phyloP scores from a whole-genome alignment of 1,140 invertebrate species.

The Danaus melanippus region DNA sequence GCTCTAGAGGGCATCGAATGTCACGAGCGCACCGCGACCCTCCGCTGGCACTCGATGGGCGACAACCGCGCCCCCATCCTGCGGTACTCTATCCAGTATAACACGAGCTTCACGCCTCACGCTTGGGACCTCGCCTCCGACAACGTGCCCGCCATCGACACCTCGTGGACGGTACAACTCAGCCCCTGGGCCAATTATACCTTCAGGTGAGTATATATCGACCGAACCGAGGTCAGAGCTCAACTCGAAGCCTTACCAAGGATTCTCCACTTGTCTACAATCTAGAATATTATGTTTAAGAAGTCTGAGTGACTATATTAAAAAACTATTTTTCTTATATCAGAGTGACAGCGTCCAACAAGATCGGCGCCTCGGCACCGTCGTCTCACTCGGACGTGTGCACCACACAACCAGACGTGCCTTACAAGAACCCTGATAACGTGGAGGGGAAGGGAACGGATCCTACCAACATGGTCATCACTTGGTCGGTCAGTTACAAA shows the following conservation, averaged over 20 bases:
- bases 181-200: slow-evolving; percentile 97
- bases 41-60: slow-evolving; percentile 90
- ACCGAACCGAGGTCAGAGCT: too few species aligned
- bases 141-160: slow-evolving; percentile 85
- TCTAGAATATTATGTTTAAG: too few species aligned
- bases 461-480: slow-evolving; percentile 93
- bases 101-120: slow-evolving; percentile 95
- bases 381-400: slow-evolving; percentile 88
- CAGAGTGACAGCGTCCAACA: slow-evolving; percentile 92
- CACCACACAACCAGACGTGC: slow-evolving; percentile 89
- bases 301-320: too few species aligned
- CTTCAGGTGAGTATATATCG: slow-evolving; percentile 70
- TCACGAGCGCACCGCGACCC: slow-evolving; percentile 78
- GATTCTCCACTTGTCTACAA: too few species aligned
- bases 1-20: slow-evolving; percentile 79
- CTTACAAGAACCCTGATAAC: slow-evolving; percentile 95
- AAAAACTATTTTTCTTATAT: too few species aligned
- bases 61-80: slow-evolving; percentile 96
- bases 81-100: slow-evolving; percentile 92
- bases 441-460: slow-evolving; percentile 91
- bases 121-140: slow-evolving; percentile 88
- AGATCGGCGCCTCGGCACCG: slow-evolving; percentile 91
- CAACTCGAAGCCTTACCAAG: too few species aligned
- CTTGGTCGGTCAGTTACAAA: slow-evolving; percentile 85
- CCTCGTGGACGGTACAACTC: slow-evolving; percentile 82